Conservation (phyloP, 2,888 invertebrate genomes). For the Parascotia fuliginaria region DNA sequence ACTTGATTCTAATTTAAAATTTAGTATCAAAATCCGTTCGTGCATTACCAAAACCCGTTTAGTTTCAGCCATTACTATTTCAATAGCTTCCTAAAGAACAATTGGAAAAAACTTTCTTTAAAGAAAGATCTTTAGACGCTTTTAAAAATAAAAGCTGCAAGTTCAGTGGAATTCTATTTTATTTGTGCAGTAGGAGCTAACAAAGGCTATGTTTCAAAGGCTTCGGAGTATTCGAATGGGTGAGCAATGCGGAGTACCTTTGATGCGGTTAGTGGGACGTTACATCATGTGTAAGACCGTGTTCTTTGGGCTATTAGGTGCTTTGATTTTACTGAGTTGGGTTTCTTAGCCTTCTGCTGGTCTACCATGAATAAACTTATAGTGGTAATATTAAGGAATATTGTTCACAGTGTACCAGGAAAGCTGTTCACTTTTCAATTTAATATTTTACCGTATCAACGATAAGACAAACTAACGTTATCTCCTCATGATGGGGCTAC, state of each 20-base stretch:
- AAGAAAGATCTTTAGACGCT: slow-evolving; percentile 13
- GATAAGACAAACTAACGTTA: too few relatives aligned
- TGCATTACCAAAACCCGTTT: not conserved
- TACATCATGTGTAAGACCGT: slow-evolving; percentile 1
- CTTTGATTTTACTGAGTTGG: not conserved
- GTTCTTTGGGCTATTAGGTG: not conserved
- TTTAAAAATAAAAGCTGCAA: slow-evolving; percentile 21
- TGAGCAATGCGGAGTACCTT: slow-evolving; percentile 18
- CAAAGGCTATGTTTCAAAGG: slow-evolving; percentile 18
- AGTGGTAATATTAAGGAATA: too few relatives aligned
- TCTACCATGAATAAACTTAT: not conserved
- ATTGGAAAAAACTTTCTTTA: slow-evolving; percentile 20
- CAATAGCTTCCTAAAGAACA: slow-evolving; percentile 14
- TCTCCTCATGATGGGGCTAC: too few relatives aligned
- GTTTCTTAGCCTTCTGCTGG: not conserved
- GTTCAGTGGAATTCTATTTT: slow-evolving; percentile 15
- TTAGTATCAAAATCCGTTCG: not conserved
- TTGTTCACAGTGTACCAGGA: too few relatives aligned
- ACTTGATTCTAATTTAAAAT: too few relatives aligned
- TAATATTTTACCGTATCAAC: too few relatives aligned
- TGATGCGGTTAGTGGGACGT: slow-evolving; percentile 22
- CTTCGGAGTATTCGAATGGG: slow-evolving; percentile 16
- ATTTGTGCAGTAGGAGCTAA: slow-evolving; percentile 10
- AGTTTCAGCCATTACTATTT: slow-evolving; percentile 6
- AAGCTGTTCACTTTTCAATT: too few relatives aligned